A percentile compares a stretch with the other conserved stretches of the same genome.
These are phyloP conservation scores for Petrolisthes manimaculis DNA, from an alignment of 2,888 invertebrate genomes.

Conservation along the genomic window DNA sequence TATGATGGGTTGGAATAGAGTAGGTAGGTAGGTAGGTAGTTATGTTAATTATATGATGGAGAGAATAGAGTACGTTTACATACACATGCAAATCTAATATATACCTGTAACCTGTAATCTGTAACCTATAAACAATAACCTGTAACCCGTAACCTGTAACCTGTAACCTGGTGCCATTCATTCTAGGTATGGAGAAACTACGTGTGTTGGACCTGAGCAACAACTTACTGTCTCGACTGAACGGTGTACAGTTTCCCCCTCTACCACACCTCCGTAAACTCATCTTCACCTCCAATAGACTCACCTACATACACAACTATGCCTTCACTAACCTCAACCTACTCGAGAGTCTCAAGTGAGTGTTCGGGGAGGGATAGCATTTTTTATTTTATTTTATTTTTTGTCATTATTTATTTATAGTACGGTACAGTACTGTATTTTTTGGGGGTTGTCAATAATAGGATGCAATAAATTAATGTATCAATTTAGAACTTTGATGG, in stretches of 20 bases:
- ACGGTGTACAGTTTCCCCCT: slow-evolving; percentile 84
- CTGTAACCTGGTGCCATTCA: background rate
- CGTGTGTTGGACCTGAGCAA: slow-evolving; percentile 83
- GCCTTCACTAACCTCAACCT: slow-evolving; percentile 79
- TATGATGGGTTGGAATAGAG: too few relatives aligned
- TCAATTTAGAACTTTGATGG: too few relatives aligned
- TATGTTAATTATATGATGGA: too few relatives aligned
- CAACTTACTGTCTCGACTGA: slow-evolving; percentile 82
- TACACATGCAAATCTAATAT: too few relatives aligned
- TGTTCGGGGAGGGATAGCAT: background rate
- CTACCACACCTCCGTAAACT: slow-evolving; percentile 84
- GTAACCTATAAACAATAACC: background rate
- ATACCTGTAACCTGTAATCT: too few relatives aligned
- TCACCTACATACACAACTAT: slow-evolving; percentile 81
- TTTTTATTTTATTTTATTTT: background rate
- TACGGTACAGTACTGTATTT: too few relatives aligned
- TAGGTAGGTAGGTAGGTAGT: too few relatives aligned
- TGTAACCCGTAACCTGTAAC: background rate
- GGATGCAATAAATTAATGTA: too few relatives aligned
- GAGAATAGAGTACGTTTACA: too few relatives aligned
- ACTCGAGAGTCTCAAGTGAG: slow-evolving; percentile 53
- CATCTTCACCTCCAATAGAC: slow-evolving; percentile 83
- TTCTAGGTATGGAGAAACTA: slow-evolving; percentile 80
- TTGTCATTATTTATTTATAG: too few relatives aligned
- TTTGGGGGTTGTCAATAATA: too few relatives aligned